Evolutionary conservation across 2,888 invertebrate species (phyloP).

Genomic region (Amphipoea lucens): DNA sequence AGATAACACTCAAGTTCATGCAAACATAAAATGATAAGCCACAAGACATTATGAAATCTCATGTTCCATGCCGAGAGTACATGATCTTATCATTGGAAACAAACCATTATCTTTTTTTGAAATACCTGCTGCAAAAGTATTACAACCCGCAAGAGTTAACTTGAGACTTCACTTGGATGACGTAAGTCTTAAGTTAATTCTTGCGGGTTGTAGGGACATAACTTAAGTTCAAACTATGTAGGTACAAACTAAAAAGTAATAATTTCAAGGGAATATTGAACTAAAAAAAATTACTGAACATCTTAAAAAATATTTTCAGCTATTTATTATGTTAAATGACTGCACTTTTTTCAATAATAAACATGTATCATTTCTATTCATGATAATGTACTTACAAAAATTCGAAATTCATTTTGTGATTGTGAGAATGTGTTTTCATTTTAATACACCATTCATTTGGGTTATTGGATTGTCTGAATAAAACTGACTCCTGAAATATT

Average conservation of each 20-base stretch:
- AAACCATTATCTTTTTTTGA: background rate
- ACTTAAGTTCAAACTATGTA: no score
- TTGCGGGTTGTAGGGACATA: background rate
- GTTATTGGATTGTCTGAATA: constrained; percentile 45
- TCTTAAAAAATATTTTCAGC: background rate
- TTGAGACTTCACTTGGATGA: background rate
- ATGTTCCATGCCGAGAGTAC: constrained; percentile 3
- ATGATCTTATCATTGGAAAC: constrained; percentile 15
- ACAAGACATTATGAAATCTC: constrained; percentile 21
- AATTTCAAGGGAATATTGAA: background rate
- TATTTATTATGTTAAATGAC: background rate
- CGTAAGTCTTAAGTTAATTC: background rate
- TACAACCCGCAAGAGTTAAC: background rate
- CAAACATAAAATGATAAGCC: constrained; percentile 38
- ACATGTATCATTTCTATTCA: constrained; percentile 13
- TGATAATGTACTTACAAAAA: constrained; percentile 5
- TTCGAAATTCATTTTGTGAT: constrained; percentile 25
- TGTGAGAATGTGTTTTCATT: constrained; percentile 40
- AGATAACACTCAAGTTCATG: constrained; percentile 37
- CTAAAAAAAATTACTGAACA: background rate
- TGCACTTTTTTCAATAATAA: background rate
- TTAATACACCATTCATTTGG: constrained; percentile 49
- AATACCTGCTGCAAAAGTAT: background rate
- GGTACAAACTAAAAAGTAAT: background rate
- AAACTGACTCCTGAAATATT: constrained; percentile 35